Evolutionary conservation across 2,797 vertebrate species (phyloP), one percentile per base, ranked within the genome.

Genomic region (Xerus rutilus): DNA sequence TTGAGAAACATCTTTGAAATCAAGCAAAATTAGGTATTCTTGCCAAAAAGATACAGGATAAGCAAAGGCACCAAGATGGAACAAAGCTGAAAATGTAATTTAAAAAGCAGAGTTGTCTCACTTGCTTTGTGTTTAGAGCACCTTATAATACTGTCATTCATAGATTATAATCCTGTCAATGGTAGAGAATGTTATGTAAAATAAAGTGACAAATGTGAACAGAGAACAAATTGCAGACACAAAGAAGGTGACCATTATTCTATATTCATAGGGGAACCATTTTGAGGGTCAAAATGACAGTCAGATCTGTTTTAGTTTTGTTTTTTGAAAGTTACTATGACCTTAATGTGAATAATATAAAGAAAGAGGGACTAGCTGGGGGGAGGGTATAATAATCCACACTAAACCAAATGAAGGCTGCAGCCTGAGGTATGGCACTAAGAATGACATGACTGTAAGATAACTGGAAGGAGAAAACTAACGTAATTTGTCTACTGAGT

Each of bases 1-100:
- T 83, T 92, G 67, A 96, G 20, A 91, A 90, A 87, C 35, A 15
- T 92, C 86, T 87, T 67, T 59, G 32, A 87, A 90, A 15, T 23
- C 20, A 87, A 5, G 32, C 7, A 89, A 93, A 91, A 86, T 72
- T 3, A 45, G 10, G 12, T 45, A 57, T 43, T 76, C 14, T 23
- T 74, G 30, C 23, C 32, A 70, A 83, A 96, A 96, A 57, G 32
- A 62, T 5, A 52, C 18, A 69, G n/a, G 12, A 89, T 72, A 70
- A 77, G 21, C 30, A 89, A 89, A 72, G 11, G 9, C 47, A 45
- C 23, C 39, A 74, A 84, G 7, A 69, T 72, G 73, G 13, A 15
- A 86, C 39, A 93, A 72, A 91, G 54, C n/a, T 86, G 39, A 32
- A 62, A 28, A 30, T 67, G 4, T 83, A 59, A 59, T 59, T 18